Evolutionary conservation across 2,797 vertebrate species (phyloP), one percentile per base, ranked within the genome.

Genomic region (Rallus crepitans): DNA sequence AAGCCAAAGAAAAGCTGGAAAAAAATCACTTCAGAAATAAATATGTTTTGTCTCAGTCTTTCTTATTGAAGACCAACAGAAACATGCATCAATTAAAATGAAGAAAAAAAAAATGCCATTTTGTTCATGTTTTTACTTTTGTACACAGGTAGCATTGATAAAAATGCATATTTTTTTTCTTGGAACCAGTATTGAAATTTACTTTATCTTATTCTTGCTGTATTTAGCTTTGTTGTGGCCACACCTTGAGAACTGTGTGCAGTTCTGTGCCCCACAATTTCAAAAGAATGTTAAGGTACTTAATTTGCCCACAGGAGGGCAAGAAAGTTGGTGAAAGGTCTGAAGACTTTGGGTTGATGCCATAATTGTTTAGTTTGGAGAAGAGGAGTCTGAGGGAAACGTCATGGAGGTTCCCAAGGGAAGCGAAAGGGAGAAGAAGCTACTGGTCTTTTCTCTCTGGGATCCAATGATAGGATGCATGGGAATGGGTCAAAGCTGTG

Each of bases 1-100:
- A 96, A 96, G 96, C 94, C 92, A 97, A 94, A 96, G 15, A 68
- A 97, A 94, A 96, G 76, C 89, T 90, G 57, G 78, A 94, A 95
- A 89, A 95, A 94, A 90, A 70, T 21, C 18, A 86, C 72, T 96
- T 89, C 60, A 94, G 89, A 94, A 96, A 97, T 89, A 86, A 96
- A 96, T 84, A 81, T 96, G 47, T 85, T 81, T 93, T 91, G 39
- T 94, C 33, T 72, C 95, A 73, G 28, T 96, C 78, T 88, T 90
- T 64, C 24, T 10, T 76, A 85, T 42, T 83, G 40, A 91, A 96
- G 50, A 15, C 25, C 50, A 52, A 52, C 50, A 52, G 14, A 52
- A 52, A 52, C 12, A 61, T 80, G 48, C 70, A 87, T 97, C 76
- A 96, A 94, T 91, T 96, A 72, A 95, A 94, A 93, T 76, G 72